Base-by-base conservation (phyloP, 2,888 invertebrate genomes). In the Deroplatys truncata region DNA sequence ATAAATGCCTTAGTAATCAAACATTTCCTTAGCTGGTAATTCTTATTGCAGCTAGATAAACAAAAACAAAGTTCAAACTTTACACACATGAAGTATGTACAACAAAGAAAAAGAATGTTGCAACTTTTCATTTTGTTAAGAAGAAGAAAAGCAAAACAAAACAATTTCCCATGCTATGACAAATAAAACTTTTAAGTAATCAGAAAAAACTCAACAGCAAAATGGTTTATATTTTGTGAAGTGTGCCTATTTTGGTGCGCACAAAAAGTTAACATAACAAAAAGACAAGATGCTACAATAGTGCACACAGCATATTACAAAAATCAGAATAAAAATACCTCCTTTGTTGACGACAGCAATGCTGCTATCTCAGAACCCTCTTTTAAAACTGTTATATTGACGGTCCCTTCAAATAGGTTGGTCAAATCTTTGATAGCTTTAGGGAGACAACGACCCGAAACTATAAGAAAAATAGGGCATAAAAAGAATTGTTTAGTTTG, bases 331-430 rank as follows among this genome's bases (percentile, higher is more conserved):
- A 86, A 49, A 89, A 82, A n/a, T 89, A 89, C 89, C 89, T 89
- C 89, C 31, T 82, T 84, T 20, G 89, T 85, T 43, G 85, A 85
- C 28, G 89, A 82, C 82, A 89, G 43, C 85, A 82, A 28, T 35
- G 85, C 49, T n/a, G 84, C 85, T 85, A 89, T 9, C 82, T 89
- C 84, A n/a, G 89, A 85, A 85, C 85, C 84, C 20, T 89, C 72
- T 25, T 16, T 20, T 49, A 43, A 7, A 89, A n/a, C 82, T 88
- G 9, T 72, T 72, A 72, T 25, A 72, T 20, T 9, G 49, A 49
- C 1, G 43, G 43, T 72, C 3, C 7, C 56, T 0, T 72, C 20
- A 72, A 72, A 25, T 20, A 7, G 0, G 7, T 20, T 1, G 5
- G 25, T 2, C 83, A 83, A 35, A 84, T 82, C 20, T 20, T 72